These are phyloP conservation scores for Phania funesta DNA, from an alignment of 2,888 invertebrate genomes.

Conservation along the genomic window DNA sequence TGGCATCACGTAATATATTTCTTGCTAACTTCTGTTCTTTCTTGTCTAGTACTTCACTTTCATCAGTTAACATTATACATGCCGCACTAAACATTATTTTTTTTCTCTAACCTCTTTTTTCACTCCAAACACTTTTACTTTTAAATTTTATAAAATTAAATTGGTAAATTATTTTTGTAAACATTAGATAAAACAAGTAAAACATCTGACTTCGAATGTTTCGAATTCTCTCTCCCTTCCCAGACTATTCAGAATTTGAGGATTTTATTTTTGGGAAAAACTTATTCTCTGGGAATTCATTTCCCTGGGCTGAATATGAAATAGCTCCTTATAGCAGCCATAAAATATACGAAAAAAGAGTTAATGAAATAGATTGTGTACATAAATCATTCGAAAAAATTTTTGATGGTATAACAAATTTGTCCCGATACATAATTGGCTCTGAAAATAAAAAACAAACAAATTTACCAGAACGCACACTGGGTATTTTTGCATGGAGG, in stretches of 20 bases:
- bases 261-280: too few relatives aligned
- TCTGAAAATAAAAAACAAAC: too few relatives aligned
- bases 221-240: background rate
- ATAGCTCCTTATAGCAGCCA: too few relatives aligned
- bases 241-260: background rate
- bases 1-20: slow-evolving; percentile 16
- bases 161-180: background rate
- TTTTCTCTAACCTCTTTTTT: slow-evolving; percentile 20
- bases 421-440: too few relatives aligned
- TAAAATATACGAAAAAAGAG: too few relatives aligned
- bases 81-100: slow-evolving; percentile 23
- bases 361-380: too few relatives aligned
- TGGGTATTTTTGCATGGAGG: too few relatives aligned
- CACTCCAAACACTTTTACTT: background rate
- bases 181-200: background rate
- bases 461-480: too few relatives aligned
- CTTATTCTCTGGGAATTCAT: too few relatives aligned
- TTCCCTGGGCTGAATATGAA: too few relatives aligned
- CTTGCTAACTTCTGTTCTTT: slow-evolving; percentile 2
- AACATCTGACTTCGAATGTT: background rate
- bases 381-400: too few relatives aligned
- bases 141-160: background rate
- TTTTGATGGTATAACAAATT: too few relatives aligned
- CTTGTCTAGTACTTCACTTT: background rate
- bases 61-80: background rate